Evolutionary conservation across 1,140 invertebrate genomes (phyloP).

Genomic region (Drosophila ambigua): DNA sequence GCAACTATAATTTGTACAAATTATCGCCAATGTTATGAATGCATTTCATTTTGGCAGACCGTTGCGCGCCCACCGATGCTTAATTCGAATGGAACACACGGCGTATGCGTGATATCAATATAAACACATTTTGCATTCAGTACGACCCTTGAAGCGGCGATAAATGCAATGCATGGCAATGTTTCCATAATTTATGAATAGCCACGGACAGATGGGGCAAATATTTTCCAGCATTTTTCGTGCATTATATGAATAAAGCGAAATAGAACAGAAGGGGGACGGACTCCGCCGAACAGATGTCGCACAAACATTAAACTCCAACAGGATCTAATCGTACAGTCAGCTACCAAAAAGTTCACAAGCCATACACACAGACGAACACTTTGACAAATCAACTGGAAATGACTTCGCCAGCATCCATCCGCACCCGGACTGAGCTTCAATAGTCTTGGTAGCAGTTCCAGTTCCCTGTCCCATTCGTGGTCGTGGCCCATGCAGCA

Average conservation of each 20-base stretch:
- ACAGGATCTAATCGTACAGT: constrained; percentile 20
- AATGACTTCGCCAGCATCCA: constrained; percentile 9
- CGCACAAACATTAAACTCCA: constrained; percentile 30
- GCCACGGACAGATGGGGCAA: constrained; percentile 48
- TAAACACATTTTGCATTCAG: constrained; percentile 39
- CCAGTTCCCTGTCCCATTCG: not conserved
- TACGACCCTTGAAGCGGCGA: constrained; percentile 46
- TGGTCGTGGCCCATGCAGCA: not conserved
- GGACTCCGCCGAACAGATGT: constrained; percentile 17
- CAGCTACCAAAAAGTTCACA: not conserved
- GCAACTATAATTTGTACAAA: constrained; percentile 76
- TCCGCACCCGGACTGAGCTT: not conserved
- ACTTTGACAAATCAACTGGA: constrained; percentile 35
- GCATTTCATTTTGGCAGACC: constrained; percentile 35
- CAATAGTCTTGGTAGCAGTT: not conserved
- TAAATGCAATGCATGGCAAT: constrained; percentile 57
- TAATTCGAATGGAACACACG: constrained; percentile 46
- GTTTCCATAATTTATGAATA: constrained; percentile 64
- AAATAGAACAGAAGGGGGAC: not conserved
- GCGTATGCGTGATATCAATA: constrained; percentile 72
- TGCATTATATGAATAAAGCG: constrained; percentile 66
- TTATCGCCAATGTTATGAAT: constrained; percentile 77
- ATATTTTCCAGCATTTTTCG: constrained; percentile 49
- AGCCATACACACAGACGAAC: constrained; percentile 12
- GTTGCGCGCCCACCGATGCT: constrained; percentile 8